Evolutionary conservation across 1,140 invertebrate species (phyloP), one percentile per base, ranked within the genome.

Genomic region (Drosophila ironensis): DNA sequence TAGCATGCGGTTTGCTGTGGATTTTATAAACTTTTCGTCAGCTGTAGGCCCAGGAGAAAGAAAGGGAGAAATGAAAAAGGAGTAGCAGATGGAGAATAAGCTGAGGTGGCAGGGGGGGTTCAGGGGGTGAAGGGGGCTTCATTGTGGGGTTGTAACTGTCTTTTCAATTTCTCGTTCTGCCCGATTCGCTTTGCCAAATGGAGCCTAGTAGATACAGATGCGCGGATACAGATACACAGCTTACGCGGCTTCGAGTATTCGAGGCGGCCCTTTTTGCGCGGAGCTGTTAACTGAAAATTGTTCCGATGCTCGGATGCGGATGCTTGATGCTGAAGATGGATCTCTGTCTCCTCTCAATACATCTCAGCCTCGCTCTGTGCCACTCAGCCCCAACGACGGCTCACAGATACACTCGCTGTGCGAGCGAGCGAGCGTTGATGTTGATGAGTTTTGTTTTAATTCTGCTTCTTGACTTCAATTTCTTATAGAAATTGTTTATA

Each of bases 401-500:
- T 50, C 44, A 48, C 19, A 44, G 41, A 44, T 35, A 60, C 50
- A 63, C 30, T 6, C 38, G 30, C 28, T 72, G 42, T 47, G 47
- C 50, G 45, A 44, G 25, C 30, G 28, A 45, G 66, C 27, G 40
- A 51, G 61, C 60, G 30, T 35, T 70, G 70, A 72, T 70, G 71
- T 59, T 86, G 81, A 87, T 86, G 80, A 86, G 80, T 86, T 86
- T 86, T 86, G 81, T 86, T 86, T 86, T 87, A 86, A 86, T 86
- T 86, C 75, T 72, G 81, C 81, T 75, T 87, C 75, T 86, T 86
- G 75, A 75, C 81, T 86, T 87, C 80, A 86, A 86, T 86, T 86
- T 87, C 81, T 84, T 87, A 84, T 87, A 80, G 71, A 77, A 74
- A 75, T 86, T 86, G 52, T 84, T 64, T 64, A 86, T 78, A 73